Base-by-base conservation (phyloP, 2,888 invertebrate species). In the Malacosoma neustria region DNA sequence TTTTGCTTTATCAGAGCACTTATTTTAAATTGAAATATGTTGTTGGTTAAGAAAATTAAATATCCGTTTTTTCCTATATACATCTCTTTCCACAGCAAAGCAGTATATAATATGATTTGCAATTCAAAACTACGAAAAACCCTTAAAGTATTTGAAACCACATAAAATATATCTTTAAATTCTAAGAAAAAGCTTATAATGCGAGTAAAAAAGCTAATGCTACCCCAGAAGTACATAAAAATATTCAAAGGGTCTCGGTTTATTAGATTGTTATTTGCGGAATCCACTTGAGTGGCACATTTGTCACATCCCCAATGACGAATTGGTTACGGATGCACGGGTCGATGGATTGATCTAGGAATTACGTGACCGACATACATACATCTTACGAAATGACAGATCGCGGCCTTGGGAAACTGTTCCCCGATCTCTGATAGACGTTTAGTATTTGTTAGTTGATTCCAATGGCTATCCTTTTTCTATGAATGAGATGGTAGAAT, bases 301-400 rank as follows among this genome's bases (percentile, higher is more conserved):
- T 59, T 51, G 53, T 60, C 50, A 53, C 54, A 56, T 49, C 40
- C 47, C 40, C 44, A 37, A 48, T 52, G 58, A 62, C 49, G 42
- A 46, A 61, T 54, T 47, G 49, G 40, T 35, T 34, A 33, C 22
- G 39, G 44, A 39, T 43, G 39, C 45, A 45, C 44, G 49, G 49
- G 53, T 46, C 60, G 54, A 44, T 54, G 57, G 65, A 74, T 72
- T 67, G 71, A 75, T 73, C 64, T 65, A 55, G 57, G 61, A 66
- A 68, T 73, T 71, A 67, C 67, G 64, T 67, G 64, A 61, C 61
- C 50, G 56, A 57, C 59, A 64, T 58, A 61, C 61, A 50, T 56
- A 57, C 59, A 64, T 58, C 51, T 43, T 45, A 49, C 52, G 47
- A 64, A 58, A 67, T 74, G 72, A 75, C 72, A 64, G 63, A 76